Evolutionary conservation across 2,113 vertebrate species (phyloP), one percentile per base, ranked within the genome.

Genomic region (Nesoenas mayeri): DNA sequence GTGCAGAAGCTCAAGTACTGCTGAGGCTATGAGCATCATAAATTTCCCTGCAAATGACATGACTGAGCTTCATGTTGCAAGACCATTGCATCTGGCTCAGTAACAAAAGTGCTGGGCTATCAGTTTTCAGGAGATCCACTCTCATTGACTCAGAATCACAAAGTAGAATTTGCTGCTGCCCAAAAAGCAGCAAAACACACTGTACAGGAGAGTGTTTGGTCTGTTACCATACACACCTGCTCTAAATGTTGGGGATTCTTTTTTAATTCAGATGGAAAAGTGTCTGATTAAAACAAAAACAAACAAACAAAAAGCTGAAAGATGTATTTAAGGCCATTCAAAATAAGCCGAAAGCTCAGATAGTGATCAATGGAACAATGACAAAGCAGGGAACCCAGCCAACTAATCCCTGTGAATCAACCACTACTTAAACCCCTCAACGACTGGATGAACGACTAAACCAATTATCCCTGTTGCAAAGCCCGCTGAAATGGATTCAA

Each of bases 1-100:
- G 96, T 98, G 6, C 80, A 98, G 95, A 98, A 98, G 47, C 22
- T 89, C 40, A 20, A 50, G 81, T 60, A 53, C 10, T 2, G 3
- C 29, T 38, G 56, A 73, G 34, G 29, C 44, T 56, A 3, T 13
- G 4, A 58, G n/a, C 44, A n/a, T 10, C 51, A 13, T 38, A 51
- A 81, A 25, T 18, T 8, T 54, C 74, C 9, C 53, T 62, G 36
- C 54, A 74, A 22, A 65, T n/a, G 12, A 28, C 14, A 5, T 4
- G 2, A 40, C 42, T 62, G 67, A 92, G 75, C 47, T 70, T 67
- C 7, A 0, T 15, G 40, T 28, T 26, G 75, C 29, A 48, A 64
- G 58, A 88, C 28, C 15, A 5, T 64, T 83, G 42, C 48, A 40
- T 60, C 61, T 64, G 53, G 26, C 29, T 74, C 51, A 13, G 48